These are phyloP conservation scores for Lasius platythorax DNA, from an alignment of 2,888 invertebrate genomes.

Conservation along the genomic window DNA sequence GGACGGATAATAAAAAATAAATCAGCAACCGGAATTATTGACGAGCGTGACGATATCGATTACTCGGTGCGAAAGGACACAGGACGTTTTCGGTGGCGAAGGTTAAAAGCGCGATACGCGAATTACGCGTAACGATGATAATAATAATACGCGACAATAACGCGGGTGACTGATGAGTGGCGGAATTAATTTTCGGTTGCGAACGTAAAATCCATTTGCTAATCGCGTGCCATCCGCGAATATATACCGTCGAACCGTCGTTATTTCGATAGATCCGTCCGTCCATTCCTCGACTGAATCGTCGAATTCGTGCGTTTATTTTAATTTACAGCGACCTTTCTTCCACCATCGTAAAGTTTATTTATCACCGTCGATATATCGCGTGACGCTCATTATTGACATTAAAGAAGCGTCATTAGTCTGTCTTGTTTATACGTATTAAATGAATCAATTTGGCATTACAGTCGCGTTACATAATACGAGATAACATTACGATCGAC, in stretches of 20 bases:
- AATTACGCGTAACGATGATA: constrained; percentile 30
- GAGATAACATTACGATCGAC: constrained; percentile 32
- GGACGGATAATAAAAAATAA: constrained; percentile 46
- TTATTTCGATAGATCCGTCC: not conserved
- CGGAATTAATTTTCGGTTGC: constrained; percentile 38
- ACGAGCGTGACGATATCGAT: constrained; percentile 47
- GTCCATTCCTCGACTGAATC: not conserved
- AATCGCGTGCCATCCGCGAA: not conserved
- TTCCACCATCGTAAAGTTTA: constrained; percentile 27
- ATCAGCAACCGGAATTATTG: constrained; percentile 44
- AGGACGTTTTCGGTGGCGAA: constrained; percentile 31
- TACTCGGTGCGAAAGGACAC: constrained; percentile 37
- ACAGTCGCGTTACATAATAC: constrained; percentile 22
- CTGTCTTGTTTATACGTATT: constrained; percentile 19
- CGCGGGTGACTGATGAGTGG: constrained; percentile 22
- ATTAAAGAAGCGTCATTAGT: constrained; percentile 34
- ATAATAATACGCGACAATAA: constrained; percentile 39
- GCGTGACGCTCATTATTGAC: constrained; percentile 35
- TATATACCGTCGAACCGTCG: not conserved
- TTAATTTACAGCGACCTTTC: constrained; percentile 40
- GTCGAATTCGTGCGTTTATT: constrained; percentile 36
- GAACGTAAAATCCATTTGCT: constrained; percentile 29
- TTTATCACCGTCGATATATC: constrained; percentile 30
- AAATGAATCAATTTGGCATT: constrained; percentile 35
- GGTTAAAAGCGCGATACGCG: constrained; percentile 36